Base-by-base conservation (phyloP, 2,113 vertebrate genomes). In the Gymnocephalus cernua region DNA sequence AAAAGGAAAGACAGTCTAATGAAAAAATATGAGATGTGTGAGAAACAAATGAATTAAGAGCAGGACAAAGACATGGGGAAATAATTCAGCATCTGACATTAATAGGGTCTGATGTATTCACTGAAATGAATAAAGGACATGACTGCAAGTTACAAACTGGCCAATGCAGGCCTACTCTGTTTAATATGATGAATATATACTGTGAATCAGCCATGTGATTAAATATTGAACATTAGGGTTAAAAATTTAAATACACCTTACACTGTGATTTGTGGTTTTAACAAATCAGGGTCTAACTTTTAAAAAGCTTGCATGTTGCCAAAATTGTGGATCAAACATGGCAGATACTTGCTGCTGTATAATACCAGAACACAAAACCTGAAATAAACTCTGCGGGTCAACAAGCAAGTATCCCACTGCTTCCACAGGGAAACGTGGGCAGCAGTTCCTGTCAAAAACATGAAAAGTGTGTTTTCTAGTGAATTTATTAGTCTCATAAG, bases 21-120 rank as follows among this genome's bases (percentile, higher is more conserved):
- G 13, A 44, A 57, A 79, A 65, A 21, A 63, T 50, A 2, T 51
- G 25, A 50, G 14, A 66, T 35, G 44, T 48, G 13, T 47, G 51
- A 8, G 18, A 41, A 66, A 44, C 27, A 68, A 65, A 64, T 64
- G 10, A 79, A 73, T 76, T 48, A 29, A 56, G 45, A 57, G 12
- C 32, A 32, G 16, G 74, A 80, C 9, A 19, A 53, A 72, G n/a
- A 47, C 54, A 80, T n/a, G 44, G 45, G 47, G 77, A 16, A 21
- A 61, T 85, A 73, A 56, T 54, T 73, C 0, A 0, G 53, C 50
- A 23, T 14, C 16, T 63, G 73, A 16, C 18, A 29, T 50, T 61
- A 57, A 71, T 64, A 13, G 3, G 23, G n/a, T 74, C 44, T 0
- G 2, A 45, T 58, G 29, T 47, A 56, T 67, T 79, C 59, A 67